Evolutionary conservation across 2,888 invertebrate species (phyloP).

Genomic region (Acrocyrtus sp.): DNA sequence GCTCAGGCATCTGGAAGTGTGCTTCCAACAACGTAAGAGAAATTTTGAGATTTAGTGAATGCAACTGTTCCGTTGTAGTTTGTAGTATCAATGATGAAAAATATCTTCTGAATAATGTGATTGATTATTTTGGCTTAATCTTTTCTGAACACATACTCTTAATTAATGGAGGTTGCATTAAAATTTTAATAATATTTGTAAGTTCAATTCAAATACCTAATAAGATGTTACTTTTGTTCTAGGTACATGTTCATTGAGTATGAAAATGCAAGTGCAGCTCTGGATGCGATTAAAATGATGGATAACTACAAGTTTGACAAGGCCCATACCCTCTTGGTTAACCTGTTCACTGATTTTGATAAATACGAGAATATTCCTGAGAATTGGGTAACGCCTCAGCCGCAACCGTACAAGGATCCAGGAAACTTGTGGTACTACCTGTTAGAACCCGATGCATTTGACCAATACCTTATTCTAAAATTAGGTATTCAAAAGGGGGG

Average conservation of each 20-base stretch:
- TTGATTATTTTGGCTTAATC: slow-evolving; percentile 49
- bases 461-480: slow-evolving; percentile 84
- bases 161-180: background rate
- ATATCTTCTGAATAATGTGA: slow-evolving; percentile 25
- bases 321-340: slow-evolving; percentile 88
- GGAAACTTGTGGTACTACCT: slow-evolving; percentile 93
- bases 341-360: slow-evolving; percentile 93
- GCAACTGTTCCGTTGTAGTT: no score
- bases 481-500: slow-evolving; percentile 59
- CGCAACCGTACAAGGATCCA: slow-evolving; percentile 89
- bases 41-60: no score
- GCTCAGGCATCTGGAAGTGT: slow-evolving; percentile 13
- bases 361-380: slow-evolving; percentile 92
- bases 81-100: slow-evolving; percentile 13
- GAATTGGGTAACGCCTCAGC: slow-evolving; percentile 88
- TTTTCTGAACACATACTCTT: slow-evolving; percentile 45
- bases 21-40: slow-evolving; percentile 50
- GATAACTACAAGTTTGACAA: slow-evolving; percentile 89
- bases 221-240: slow-evolving; percentile 37
- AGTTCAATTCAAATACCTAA: no score
- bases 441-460: slow-evolving; percentile 93
- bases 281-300: slow-evolving; percentile 86
- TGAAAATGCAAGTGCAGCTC: slow-evolving; percentile 82
- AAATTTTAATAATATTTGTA: background rate
- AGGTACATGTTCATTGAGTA: slow-evolving; percentile 93